Conservation (phyloP, 2,888 invertebrate genomes). For the Apoderus coryli region DNA sequence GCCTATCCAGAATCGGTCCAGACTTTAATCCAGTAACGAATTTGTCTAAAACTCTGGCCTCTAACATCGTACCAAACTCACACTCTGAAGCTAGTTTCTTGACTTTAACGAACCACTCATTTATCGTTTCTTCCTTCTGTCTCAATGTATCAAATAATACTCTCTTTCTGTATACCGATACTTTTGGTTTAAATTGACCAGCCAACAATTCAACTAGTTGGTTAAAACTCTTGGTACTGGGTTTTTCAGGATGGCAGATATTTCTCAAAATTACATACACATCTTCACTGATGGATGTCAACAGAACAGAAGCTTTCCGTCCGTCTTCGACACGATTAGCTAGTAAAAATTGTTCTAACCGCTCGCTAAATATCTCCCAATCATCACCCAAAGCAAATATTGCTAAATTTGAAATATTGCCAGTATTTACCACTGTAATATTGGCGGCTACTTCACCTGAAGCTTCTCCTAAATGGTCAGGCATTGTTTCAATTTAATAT, state of each 20-base stretch:
- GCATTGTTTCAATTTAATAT: no score
- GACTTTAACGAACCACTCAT: constrained; percentile 6
- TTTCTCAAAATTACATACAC: constrained; percentile 13
- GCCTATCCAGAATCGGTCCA: constrained; percentile 7
- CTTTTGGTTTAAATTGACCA: constrained; percentile 11
- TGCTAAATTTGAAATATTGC: no score
- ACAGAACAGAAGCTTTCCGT: constrained; percentile 10
- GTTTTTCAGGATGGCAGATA: constrained; percentile 13
- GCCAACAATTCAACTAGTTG: constrained; percentile 9
- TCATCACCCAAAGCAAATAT: constrained; percentile 3
- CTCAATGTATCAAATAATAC: background rate
- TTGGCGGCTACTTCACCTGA: no score
- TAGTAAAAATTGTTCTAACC: constrained; percentile 9
- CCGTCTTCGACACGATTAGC: constrained; percentile 13
- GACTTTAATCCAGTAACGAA: constrained; percentile 8
- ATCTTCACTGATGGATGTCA: constrained; percentile 11
- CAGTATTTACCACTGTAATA: no score
- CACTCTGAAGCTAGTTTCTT: constrained; percentile 8
- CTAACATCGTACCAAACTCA: constrained; percentile 6
- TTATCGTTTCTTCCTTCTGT: background rate
- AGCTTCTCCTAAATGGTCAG: no score
- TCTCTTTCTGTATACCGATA: constrained; percentile 11
- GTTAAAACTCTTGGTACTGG: constrained; percentile 6
- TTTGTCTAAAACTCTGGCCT: constrained; percentile 9
- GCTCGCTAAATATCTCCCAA: constrained; percentile 4